Evolutionary conservation across 1,140 invertebrate species (phyloP).

Genomic region (Orussus abietinus): DNA sequence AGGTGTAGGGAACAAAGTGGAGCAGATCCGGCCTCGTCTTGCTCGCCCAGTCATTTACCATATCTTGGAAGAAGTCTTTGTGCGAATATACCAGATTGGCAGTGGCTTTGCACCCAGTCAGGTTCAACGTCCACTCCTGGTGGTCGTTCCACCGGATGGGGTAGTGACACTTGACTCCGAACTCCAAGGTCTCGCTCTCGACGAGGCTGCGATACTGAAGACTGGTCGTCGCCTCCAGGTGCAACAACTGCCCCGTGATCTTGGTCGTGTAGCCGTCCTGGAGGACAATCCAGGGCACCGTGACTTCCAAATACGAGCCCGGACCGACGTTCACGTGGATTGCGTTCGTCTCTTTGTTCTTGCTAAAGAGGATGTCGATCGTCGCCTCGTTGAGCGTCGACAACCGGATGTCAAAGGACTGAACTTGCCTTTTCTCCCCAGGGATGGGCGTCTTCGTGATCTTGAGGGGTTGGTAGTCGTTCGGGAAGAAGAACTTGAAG

Average conservation of each 20-base stretch:
- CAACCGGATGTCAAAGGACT: slow-evolving; percentile 88
- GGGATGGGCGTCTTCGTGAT: slow-evolving; percentile 75
- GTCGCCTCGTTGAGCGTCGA: slow-evolving; percentile 89
- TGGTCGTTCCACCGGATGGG: slow-evolving; percentile 92
- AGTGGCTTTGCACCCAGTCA: slow-evolving; percentile 92
- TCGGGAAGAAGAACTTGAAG: slow-evolving; percentile 95
- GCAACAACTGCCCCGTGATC: slow-evolving; percentile 87
- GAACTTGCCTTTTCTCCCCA: slow-evolving; percentile 82
- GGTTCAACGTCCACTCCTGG: slow-evolving; percentile 84
- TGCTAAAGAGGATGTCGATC: slow-evolving; percentile 93
- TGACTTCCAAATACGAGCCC: slow-evolving; percentile 92
- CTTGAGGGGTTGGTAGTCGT: slow-evolving; percentile 75
- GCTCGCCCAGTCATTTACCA: slow-evolving; percentile 94
- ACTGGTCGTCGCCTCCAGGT: slow-evolving; percentile 92
- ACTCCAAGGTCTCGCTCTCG: slow-evolving; percentile 92
- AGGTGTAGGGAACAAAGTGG: slow-evolving; percentile 96
- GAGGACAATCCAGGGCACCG: slow-evolving; percentile 88
- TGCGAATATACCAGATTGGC: slow-evolving; percentile 89
- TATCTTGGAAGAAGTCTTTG: slow-evolving; percentile 92
- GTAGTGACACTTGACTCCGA: slow-evolving; percentile 82
- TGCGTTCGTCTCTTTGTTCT: slow-evolving; percentile 95
- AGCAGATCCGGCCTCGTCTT: slow-evolving; percentile 87
- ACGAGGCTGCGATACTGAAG: slow-evolving; percentile 86
- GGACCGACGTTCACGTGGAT: slow-evolving; percentile 90
- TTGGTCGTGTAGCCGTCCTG: slow-evolving; percentile 84